Conservation (phyloP, 2,797 vertebrate genomes). For the Chlorospingus semifuscus region DNA sequence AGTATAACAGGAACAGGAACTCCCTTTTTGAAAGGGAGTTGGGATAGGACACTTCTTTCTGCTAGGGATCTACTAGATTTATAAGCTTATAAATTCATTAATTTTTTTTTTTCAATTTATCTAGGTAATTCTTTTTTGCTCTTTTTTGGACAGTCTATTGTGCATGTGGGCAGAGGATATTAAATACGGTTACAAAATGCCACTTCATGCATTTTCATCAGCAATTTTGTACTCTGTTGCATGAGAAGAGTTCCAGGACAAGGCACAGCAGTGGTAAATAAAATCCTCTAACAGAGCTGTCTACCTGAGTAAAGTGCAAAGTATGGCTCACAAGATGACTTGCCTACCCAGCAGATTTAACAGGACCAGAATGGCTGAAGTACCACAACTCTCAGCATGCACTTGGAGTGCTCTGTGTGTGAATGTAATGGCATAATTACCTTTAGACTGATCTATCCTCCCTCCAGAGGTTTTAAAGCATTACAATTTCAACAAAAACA, state of each 20-base stretch:
- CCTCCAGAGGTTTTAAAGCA: not conserved
- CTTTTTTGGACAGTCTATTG: not conserved
- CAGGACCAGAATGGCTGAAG: not conserved
- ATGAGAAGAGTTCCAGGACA: not conserved
- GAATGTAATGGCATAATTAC: not conserved
- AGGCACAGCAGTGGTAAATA: not conserved
- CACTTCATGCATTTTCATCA: not conserved
- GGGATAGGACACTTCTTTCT: not conserved
- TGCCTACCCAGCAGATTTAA: not conserved
- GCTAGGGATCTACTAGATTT: not conserved
- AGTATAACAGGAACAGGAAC: not conserved
- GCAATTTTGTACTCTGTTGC: not conserved
- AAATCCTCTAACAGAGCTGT: not conserved
- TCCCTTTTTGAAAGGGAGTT: not conserved
- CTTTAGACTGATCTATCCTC: not conserved
- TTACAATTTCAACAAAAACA: not conserved
- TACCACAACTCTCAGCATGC: not conserved
- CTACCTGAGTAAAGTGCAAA: not conserved
- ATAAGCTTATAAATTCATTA: not conserved
- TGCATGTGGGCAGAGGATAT: rapidly evolving
- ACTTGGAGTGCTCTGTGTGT: not conserved
- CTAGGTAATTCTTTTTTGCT: not conserved
- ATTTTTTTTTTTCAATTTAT: not conserved
- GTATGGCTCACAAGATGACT: not conserved
- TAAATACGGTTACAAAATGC: not conserved